These are phyloP conservation scores for Oconnorella tubifera DNA, from an alignment of 2,888 invertebrate genomes.

Conservation along the genomic window DNA sequence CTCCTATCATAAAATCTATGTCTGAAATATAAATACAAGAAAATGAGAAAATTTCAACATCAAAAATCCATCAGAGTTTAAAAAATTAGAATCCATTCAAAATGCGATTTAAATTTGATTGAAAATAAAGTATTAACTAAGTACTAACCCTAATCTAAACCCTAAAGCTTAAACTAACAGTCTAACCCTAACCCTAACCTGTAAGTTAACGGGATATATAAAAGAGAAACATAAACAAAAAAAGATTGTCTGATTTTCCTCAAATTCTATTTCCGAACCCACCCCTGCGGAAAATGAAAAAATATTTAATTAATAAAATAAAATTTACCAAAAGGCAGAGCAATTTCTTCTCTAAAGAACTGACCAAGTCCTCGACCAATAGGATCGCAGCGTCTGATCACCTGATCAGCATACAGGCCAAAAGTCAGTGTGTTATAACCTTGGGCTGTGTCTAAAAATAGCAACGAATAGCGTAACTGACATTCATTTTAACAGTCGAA, in stretches of 20 bases:
- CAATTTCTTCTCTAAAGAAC: constrained; percentile 47
- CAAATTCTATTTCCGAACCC: background rate
- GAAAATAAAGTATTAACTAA: too few relatives aligned
- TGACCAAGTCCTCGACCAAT: constrained; percentile 40
- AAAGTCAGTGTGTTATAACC: constrained; percentile 45
- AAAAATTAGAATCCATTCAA: too few relatives aligned
- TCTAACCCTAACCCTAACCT: too few relatives aligned
- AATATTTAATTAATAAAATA: background rate
- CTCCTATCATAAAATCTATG: constrained; percentile 52
- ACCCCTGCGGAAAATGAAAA: too few relatives aligned
- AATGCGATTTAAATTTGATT: too few relatives aligned
- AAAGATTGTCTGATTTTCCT: background rate
- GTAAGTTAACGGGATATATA: background rate
- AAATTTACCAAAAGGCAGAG: constrained; percentile 43
- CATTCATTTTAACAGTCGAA: too few relatives aligned
- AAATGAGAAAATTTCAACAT: too few relatives aligned
- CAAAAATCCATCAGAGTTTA: too few relatives aligned
- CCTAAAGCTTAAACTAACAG: too few relatives aligned
- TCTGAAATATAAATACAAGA: constrained; percentile 38
- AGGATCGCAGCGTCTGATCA: constrained; percentile 43
- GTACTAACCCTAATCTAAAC: too few relatives aligned
- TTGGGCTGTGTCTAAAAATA: constrained; percentile 39
- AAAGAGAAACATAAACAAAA: background rate
- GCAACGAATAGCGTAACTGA: too few relatives aligned
- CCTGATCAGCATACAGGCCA: constrained; percentile 45